phyloP scores from a whole-genome alignment of 2,888 invertebrate genomes.

The Rhynchonema sp. region DNA sequence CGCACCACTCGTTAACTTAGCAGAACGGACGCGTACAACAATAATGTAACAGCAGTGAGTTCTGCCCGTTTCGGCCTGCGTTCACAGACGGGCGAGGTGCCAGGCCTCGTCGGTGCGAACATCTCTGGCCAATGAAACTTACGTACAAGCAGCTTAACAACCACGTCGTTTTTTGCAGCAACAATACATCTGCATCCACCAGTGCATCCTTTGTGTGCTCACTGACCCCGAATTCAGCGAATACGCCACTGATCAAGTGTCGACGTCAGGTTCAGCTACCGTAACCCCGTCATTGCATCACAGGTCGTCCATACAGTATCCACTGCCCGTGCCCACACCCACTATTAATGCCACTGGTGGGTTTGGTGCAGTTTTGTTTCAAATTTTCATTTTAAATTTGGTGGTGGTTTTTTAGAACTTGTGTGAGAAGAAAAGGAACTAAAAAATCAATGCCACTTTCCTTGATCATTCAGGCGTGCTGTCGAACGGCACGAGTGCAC shows the following conservation, averaged over 20 bases:
- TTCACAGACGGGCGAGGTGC: too few relatives aligned
- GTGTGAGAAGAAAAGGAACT: too few relatives aligned
- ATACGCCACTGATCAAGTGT: neutral
- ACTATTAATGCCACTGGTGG: neutral
- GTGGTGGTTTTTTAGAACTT: too few relatives aligned
- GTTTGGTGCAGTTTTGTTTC: too few relatives aligned
- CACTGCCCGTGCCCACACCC: conserved; percentile 3
- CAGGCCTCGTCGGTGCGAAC: too few relatives aligned
- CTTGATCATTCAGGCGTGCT: neutral
- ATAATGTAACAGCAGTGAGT: too few relatives aligned
- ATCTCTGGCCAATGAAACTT: too few relatives aligned
- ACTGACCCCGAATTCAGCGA: conserved; percentile 35
- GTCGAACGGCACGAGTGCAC: neutral
- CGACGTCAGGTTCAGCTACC: neutral
- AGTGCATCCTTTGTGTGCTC: conserved; percentile 77
- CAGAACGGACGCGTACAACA: too few relatives aligned
- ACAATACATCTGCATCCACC: conserved; percentile 97
- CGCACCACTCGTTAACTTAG: too few relatives aligned
- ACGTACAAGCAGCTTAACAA: too few relatives aligned
- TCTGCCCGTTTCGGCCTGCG: too few relatives aligned
- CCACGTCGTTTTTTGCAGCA: conserved; percentile 53
- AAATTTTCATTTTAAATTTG: too few relatives aligned
- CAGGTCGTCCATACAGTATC: conserved; percentile 3
- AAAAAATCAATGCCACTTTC: neutral
- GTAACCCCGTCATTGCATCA: neutral